These are phyloP conservation scores for Dinocampus coccinellae DNA, from an alignment of 2,888 invertebrate genomes.

Conservation along the genomic window DNA sequence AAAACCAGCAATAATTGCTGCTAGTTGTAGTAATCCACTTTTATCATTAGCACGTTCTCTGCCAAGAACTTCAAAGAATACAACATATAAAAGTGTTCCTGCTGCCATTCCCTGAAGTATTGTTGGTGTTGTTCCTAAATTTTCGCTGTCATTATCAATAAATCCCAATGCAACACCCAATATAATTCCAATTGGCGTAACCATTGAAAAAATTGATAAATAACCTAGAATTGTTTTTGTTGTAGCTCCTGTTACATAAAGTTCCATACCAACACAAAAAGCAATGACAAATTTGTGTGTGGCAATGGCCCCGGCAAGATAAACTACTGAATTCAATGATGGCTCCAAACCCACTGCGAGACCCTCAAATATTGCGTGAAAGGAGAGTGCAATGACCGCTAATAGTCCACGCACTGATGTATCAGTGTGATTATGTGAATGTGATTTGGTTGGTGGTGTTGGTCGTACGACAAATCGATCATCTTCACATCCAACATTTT, in stretches of 20 bases:
- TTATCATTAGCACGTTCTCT: slow-evolving; percentile 76
- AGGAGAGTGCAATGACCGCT: slow-evolving; percentile 77
- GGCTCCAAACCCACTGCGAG: slow-evolving; percentile 77
- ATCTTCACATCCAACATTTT: slow-evolving; percentile 27
- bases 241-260: slow-evolving; percentile 70
- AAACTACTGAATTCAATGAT: slow-evolving; percentile 70
- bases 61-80: slow-evolving; percentile 85
- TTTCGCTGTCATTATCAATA: slow-evolving; percentile 67
- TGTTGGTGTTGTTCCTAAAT: slow-evolving; percentile 70
- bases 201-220: slow-evolving; percentile 75
- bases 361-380: slow-evolving; percentile 80
- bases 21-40: slow-evolving; percentile 73
- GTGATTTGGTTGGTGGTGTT: slow-evolving; percentile 34
- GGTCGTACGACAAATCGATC: slow-evolving; percentile 37
- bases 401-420: slow-evolving; percentile 73
- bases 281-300: slow-evolving; percentile 78
- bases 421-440: slow-evolving; percentile 52
- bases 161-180: slow-evolving; percentile 73
- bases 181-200: slow-evolving; percentile 78
- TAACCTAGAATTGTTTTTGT: slow-evolving; percentile 73
- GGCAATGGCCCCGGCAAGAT: slow-evolving; percentile 76
- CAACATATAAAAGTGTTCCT: slow-evolving; percentile 84
- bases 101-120: slow-evolving; percentile 81
- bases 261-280: slow-evolving; percentile 77
- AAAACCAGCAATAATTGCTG: slow-evolving; percentile 74